phyloP scores from a whole-genome alignment of 1,140 invertebrate genomes.

The Bilobella aurantiaca region DNA sequence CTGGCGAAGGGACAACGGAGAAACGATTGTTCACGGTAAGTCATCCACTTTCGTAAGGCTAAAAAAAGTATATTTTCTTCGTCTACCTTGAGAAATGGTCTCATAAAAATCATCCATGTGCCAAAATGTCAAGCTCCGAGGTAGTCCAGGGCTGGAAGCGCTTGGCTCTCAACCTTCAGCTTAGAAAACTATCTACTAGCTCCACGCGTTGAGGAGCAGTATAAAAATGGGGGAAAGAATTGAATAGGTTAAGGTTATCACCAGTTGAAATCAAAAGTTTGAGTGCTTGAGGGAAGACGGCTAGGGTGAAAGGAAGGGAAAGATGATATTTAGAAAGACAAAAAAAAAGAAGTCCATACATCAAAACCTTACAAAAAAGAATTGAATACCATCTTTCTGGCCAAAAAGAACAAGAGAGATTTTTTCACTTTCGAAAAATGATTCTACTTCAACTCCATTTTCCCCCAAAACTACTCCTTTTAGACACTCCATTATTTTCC shows the following conservation, averaged over 20 bases:
- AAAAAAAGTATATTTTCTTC: background rate
- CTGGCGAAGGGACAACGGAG: constrained; percentile 40
- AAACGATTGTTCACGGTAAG: constrained; percentile 39
- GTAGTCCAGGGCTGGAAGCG: too few species aligned
- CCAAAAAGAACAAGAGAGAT: too few species aligned
- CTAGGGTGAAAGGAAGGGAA: constrained; percentile 7
- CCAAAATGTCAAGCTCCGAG: constrained; percentile 31
- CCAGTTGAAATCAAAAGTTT: background rate
- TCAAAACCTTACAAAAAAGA: background rate
- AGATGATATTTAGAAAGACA: constrained; percentile 27
- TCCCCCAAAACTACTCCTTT: too few species aligned
- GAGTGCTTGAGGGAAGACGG: background rate
- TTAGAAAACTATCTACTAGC: too few species aligned
- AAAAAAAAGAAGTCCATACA: constrained; percentile 7
- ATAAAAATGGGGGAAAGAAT: background rate
- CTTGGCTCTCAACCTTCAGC: too few species aligned
- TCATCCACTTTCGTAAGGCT: background rate
- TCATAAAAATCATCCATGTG: constrained; percentile 33
- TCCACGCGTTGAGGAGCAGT: background rate
- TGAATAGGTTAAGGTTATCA: background rate
- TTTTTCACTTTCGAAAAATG: too few species aligned
- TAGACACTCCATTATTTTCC: too few species aligned
- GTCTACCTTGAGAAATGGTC: constrained; percentile 14
- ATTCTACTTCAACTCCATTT: too few species aligned
- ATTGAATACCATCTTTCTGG: too few species aligned